Evolutionary conservation across 2,113 vertebrate genomes (phyloP).

Genomic region (Macheiramphus alcinus): DNA sequence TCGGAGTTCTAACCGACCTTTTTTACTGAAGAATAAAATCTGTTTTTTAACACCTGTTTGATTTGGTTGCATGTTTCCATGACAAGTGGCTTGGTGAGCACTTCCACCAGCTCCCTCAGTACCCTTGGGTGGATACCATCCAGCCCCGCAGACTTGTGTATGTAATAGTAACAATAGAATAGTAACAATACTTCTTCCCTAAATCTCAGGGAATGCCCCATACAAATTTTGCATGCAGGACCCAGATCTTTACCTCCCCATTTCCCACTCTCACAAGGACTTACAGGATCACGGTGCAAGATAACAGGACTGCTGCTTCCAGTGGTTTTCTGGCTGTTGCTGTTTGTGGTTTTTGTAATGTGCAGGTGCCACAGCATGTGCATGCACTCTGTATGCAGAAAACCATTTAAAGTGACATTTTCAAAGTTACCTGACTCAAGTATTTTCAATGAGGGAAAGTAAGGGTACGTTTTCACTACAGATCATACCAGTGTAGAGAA

Average conservation of each 20-base stretch:
- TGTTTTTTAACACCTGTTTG: too few species aligned
- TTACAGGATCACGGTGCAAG: not conserved
- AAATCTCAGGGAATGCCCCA: not conserved
- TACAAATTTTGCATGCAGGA: not conserved
- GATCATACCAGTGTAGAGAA: not conserved
- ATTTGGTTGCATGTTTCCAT: too few species aligned
- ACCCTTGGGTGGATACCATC: not conserved
- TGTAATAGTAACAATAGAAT: not conserved
- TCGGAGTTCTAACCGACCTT: too few species aligned
- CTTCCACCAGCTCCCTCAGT: not conserved
- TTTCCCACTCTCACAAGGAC: not conserved
- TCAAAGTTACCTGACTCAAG: not conserved
- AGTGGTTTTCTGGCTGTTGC: not conserved
- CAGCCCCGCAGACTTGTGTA: too few species aligned
- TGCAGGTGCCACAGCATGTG: not conserved
- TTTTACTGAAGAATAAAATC: too few species aligned
- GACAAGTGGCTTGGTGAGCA: not conserved
- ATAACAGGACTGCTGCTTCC: not conserved
- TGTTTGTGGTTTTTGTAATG: not conserved
- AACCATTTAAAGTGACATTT: not conserved
- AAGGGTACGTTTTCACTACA: not conserved
- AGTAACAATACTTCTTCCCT: not conserved
- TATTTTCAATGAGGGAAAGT: not conserved
- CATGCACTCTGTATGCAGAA: not conserved
- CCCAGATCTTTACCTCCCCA: not conserved